These are phyloP conservation scores for Nansenia antarctica DNA, from an alignment of 2,113 vertebrate genomes.

Conservation along the genomic window DNA sequence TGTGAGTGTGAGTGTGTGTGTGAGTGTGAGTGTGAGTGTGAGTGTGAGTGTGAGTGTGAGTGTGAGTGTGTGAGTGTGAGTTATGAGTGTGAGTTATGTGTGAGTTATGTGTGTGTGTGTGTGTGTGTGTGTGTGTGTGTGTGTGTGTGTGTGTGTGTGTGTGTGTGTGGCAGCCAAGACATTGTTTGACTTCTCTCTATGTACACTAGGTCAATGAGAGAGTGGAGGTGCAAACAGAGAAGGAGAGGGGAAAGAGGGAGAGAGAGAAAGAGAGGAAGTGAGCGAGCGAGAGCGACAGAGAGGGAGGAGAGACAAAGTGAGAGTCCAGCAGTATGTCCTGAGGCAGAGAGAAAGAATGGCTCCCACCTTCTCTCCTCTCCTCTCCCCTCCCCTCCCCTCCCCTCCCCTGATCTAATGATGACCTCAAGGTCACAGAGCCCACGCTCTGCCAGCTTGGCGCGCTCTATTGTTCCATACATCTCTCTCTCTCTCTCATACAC, in stretches of 20 bases:
- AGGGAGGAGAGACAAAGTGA: constrained; percentile 20
- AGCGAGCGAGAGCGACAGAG: not conserved
- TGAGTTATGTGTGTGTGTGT: no score
- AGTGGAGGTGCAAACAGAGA: not conserved
- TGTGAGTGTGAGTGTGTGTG: no score
- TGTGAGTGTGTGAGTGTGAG: no score
- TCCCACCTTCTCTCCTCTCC: constrained; percentile 48
- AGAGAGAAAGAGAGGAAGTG: not conserved
- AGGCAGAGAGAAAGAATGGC: constrained; percentile 19
- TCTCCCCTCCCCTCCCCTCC: constrained; percentile 34
- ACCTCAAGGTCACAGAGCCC: constrained; percentile 43
- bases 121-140: no score
- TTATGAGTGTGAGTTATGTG: no score
- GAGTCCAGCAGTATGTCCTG: constrained; percentile 36
- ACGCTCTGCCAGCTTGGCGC: constrained; percentile 47
- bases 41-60: no score
- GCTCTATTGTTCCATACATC: no score
- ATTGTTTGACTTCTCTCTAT: not conserved
- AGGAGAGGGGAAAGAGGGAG: not conserved
- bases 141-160: no score
- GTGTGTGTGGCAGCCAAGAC: not conserved
- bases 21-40: no score
- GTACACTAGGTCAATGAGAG: not conserved
- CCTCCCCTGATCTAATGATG: constrained; percentile 41
- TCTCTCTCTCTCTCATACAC: no score